Conservation (phyloP, 2,113 vertebrate genomes). For the Paramisgurnus dabryanus region DNA sequence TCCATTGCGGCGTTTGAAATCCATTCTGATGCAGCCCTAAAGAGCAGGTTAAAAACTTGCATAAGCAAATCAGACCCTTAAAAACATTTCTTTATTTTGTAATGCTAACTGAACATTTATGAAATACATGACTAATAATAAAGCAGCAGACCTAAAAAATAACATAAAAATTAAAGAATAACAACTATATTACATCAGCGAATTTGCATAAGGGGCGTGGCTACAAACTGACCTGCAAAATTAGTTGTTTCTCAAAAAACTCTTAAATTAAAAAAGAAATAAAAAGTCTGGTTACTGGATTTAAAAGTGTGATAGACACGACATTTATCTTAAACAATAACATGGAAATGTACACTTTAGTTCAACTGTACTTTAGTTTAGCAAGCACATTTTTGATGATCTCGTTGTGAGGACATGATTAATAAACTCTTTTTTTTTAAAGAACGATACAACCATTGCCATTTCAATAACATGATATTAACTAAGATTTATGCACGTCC, state of each 20-base stretch:
- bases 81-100: background rate
- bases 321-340: background rate
- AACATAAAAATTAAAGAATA: too few relatives aligned
- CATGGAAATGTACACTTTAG: background rate
- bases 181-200: too few relatives aligned
- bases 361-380: too few relatives aligned
- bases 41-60: background rate
- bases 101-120: background rate
- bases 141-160: too few relatives aligned
- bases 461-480: background rate
- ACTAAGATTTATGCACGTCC: background rate
- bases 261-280: too few relatives aligned
- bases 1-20: constrained; percentile 70
- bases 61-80: background rate
- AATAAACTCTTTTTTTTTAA: too few relatives aligned
- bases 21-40: constrained; percentile 62
- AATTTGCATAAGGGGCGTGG: too few relatives aligned
- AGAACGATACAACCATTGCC: too few relatives aligned
- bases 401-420: too few relatives aligned
- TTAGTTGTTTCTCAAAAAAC: too few relatives aligned
- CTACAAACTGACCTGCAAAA: too few relatives aligned
- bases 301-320: background rate
- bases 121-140: too few relatives aligned
- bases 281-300: background rate
- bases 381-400: background rate